These are phyloP conservation scores for Thymelicus lineola DNA, from an alignment of 2,888 invertebrate genomes.

Conservation along the genomic window DNA sequence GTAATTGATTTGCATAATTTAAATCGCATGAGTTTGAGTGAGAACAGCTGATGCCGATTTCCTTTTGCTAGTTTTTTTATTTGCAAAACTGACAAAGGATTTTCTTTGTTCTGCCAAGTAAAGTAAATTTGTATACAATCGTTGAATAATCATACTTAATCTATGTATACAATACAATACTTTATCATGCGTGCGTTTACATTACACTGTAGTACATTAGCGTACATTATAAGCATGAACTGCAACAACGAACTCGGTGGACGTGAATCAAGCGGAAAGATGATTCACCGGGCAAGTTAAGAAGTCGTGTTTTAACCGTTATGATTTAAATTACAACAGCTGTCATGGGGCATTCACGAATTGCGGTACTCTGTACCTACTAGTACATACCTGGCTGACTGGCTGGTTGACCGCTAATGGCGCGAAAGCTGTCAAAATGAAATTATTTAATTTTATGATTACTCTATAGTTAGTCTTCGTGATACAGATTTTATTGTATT, in stretches of 20 bases:
- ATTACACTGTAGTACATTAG: conserved; percentile 13
- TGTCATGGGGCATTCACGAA: conserved; percentile 68
- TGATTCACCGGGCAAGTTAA: conserved; percentile 73
- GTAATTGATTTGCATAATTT: conserved; percentile 41
- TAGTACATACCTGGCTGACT: conserved; percentile 56
- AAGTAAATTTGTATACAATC: conserved; percentile 31
- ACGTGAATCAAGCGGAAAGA: conserved; percentile 78
- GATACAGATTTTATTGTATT: too few relatives aligned
- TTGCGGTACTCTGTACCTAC: conserved; percentile 75
- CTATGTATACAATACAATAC: background rate
- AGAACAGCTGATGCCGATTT: conserved; percentile 48
- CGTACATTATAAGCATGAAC: conserved; percentile 12
- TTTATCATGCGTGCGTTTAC: conserved; percentile 19
- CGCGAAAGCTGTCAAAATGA: conserved; percentile 51
- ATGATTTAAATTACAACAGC: conserved; percentile 79
- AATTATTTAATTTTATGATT: conserved; percentile 12
- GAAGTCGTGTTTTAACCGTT: conserved; percentile 72
- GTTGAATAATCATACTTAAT: conserved; percentile 2
- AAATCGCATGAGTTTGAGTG: conserved; percentile 18
- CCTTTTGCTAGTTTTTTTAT: conserved; percentile 40
- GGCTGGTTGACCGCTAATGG: conserved; percentile 49
- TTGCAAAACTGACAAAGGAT: conserved; percentile 13
- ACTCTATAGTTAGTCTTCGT: too few relatives aligned
- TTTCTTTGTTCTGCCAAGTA: conserved; percentile 30
- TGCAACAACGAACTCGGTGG: conserved; percentile 28